Base-by-base conservation (phyloP, 2,888 invertebrate species). In the Gymnocheta viridis region DNA sequence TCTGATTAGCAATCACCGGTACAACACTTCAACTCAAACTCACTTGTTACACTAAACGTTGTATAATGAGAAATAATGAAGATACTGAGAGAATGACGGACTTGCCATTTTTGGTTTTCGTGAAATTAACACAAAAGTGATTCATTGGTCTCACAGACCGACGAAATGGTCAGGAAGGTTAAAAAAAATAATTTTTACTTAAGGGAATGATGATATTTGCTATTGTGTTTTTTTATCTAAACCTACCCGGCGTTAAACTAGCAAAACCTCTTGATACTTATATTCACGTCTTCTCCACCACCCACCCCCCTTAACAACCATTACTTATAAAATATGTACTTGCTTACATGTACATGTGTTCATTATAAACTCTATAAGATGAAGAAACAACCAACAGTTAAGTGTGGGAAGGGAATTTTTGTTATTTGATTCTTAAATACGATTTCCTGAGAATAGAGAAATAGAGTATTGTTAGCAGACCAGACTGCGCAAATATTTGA, bases 141-240 rank as follows among this genome's bases (percentile, higher is more conserved):
- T n/a, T n/a, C n/a, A n/a, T n/a, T n/a, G n/a, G n/a, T n/a, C n/a
- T n/a, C n/a, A n/a, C n/a, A n/a, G n/a, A n/a, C n/a, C n/a, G n/a
- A n/a, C n/a, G n/a, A n/a, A n/a, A n/a, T n/a, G n/a, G n/a, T n/a
- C n/a, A n/a, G n/a, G n/a, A n/a, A n/a, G n/a, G n/a, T n/a, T n/a
- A n/a, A n/a, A n/a, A n/a, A 49, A 83, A 83, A 83, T 79, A 70
- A 44, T 49, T 83, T 70, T 69, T 66, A 74, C 58, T 69, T 49
- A 76, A 70, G 79, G 74, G 66, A 58, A 74, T 74, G 24, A 72
- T 58, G 47, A 66, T 74, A 51, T 38, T 58, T 38, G 19, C 6
- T 51, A 22, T 22, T 49, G 47, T 49, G 7, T 7, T 49, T 60
- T 78, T 14, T 14, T 60, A 19, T 47, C 27, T 49, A 49, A 73